Base-by-base conservation (phyloP, 2,797 vertebrate species). In the Eulemur rubriventer region DNA sequence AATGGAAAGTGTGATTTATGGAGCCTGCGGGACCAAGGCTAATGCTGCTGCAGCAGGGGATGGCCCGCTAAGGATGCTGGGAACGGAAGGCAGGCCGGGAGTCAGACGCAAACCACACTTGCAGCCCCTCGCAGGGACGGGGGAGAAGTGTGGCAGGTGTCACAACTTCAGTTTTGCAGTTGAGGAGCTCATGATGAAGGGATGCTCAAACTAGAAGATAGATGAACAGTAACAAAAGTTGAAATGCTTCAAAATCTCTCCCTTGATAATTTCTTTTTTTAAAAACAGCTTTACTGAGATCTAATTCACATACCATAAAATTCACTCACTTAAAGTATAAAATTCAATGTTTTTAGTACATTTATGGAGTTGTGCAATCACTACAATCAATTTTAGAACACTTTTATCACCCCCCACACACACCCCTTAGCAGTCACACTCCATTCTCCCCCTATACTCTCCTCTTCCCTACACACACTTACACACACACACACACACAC, bases 241-340 rank as follows among this genome's bases (percentile, higher is more conserved):
- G 63, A 79, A 50, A 84, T 35, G 48, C 67, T 81, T 79, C 46
- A 35, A 73, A 57, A 92, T 75, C 28, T 81, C n/a, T 89, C 52
- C 35, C 1, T 2, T 22, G 52, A 35, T 38, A 12, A 73, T 84
- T 93, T 86, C 7, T 70, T 93, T 86, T 63, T 80, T 20, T 9
- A 79, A 93, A 96, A 80, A 79, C 8, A 87, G 22, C 13, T 91
- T 79, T 73, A 83, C n/a, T 72, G 84, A 84, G 73, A 67, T 76
- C 78, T 69, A 92, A 88, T 89, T 65, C 41, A 85, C 1, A 52
- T 35, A 33, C 13, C 46, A 16, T 67, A 76, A 22, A 90, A 72
- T 46, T 87, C 41, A 88, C 18, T 38, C 50, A 48, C 38, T 88
- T 61, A 48, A 46, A 78, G 26, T 59, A 7, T 38, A 95, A 81